Evolutionary conservation across 2,113 vertebrate species (phyloP).

Genomic region (Hydropotes inermis): DNA sequence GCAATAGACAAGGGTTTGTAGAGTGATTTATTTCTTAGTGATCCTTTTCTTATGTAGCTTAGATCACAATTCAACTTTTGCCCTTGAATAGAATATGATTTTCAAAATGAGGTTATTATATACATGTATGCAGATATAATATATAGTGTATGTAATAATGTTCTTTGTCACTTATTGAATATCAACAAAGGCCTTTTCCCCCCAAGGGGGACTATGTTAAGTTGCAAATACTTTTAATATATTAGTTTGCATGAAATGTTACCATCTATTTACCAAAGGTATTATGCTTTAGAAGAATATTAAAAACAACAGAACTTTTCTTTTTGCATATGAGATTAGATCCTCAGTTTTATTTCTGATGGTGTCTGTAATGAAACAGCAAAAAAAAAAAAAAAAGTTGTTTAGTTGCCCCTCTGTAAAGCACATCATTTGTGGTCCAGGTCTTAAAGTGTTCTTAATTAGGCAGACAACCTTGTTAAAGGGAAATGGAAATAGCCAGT

Average conservation of each 20-base stretch:
- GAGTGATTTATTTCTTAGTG: not conserved
- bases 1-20: not conserved
- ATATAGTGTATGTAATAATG: not conserved
- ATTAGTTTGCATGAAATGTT: not conserved
- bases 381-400: not conserved
- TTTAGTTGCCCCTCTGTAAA: conserved; percentile 39
- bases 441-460: conserved; percentile 1
- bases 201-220: not conserved
- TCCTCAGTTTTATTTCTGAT: conserved; percentile 24
- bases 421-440: not conserved
- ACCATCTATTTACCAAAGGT: not conserved
- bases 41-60: not conserved
- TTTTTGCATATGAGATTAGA: not conserved
- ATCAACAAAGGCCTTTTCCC: not conserved
- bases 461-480: not conserved
- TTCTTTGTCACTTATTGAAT: not conserved
- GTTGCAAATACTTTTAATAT: not conserved
- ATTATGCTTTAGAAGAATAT: not conserved
- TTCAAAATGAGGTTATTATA: not conserved
- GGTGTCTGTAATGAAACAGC: not conserved
- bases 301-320: not conserved
- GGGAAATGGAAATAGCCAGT: not conserved
- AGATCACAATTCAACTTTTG: not conserved
- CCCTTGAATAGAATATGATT: not conserved
- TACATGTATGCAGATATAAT: not conserved